These are phyloP conservation scores for Haliclystus octoradiatus DNA, from an alignment of 30 jellyfish, hydroid and myxozoan genomes.

Conservation along the genomic window DNA sequence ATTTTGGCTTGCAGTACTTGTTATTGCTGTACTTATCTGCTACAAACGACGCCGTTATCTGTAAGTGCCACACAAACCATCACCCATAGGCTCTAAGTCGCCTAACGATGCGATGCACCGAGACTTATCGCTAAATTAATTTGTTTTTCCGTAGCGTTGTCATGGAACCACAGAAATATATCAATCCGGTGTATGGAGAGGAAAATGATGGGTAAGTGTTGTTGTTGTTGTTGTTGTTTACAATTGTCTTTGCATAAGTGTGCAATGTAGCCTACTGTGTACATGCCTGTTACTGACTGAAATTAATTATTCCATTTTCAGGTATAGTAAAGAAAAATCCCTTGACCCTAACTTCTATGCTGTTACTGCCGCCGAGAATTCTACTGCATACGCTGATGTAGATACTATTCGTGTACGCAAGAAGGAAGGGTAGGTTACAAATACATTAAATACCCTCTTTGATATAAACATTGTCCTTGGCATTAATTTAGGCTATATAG, in stretches of 20 bases:
- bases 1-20: conserved; percentile 84
- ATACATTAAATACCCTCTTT: too few species aligned
- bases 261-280: too few species aligned
- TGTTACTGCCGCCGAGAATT: conserved; percentile 3
- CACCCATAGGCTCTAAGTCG: background rate
- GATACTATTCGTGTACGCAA: conserved; percentile 19
- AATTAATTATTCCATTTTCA: too few species aligned
- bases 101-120: background rate
- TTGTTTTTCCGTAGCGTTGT: conserved; percentile 12
- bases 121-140: background rate
- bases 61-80: conserved; percentile 1
- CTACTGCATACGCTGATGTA: conserved; percentile 15
- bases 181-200: conserved; percentile 44
- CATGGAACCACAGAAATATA: conserved; percentile 22
- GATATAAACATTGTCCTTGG: too few species aligned
- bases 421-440: too few species aligned
- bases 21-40: conserved; percentile 79
- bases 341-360: background rate
- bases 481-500: too few species aligned
- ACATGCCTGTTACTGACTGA: too few species aligned
- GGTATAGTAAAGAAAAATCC: background rate
- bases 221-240: background rate
- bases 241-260: background rate
- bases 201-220: conserved; percentile 11
- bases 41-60: conserved; percentile 80